Percentiles rank a stretch among this genome's conserved stretches.
Evolutionary conservation across 2,888 invertebrate species (phyloP).

Genomic region (Anagyrus pseudococci): DNA sequence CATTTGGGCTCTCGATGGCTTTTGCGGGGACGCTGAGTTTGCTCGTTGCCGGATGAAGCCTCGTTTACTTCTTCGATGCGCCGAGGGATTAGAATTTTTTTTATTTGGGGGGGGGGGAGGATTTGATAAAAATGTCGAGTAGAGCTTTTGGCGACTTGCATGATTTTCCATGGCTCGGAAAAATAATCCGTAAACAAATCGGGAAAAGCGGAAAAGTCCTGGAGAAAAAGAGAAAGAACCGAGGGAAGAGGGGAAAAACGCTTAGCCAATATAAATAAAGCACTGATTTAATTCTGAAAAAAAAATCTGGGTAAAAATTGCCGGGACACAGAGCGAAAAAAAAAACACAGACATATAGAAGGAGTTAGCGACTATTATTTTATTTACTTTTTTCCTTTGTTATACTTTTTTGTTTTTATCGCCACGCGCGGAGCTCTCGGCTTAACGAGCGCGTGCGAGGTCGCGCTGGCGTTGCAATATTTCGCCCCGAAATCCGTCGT

Average conservation of each 20-base stretch:
- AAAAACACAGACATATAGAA: no score
- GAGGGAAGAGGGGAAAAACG: no score
- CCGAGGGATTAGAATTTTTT: no score
- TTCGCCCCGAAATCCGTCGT: conserved; percentile 22
- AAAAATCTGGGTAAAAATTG: conserved; percentile 14
- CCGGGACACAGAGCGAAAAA: background rate
- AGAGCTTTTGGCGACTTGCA: no score
- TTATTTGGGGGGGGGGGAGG: no score
- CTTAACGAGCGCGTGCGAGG: conserved; percentile 22
- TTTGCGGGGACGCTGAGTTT: background rate
- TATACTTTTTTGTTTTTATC: background rate
- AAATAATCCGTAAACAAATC: no score
- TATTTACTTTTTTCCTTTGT: no score
- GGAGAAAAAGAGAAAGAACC: no score
- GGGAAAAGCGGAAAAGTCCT: no score
- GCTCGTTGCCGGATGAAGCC: background rate
- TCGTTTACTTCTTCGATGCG: background rate
- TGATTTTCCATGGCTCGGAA: no score
- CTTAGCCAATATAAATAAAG: background rate
- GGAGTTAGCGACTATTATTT: no score
- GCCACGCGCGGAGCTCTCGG: background rate
- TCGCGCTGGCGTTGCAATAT: conserved; percentile 30
- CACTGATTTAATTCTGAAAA: background rate
- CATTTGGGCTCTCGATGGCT: conserved; percentile 16
- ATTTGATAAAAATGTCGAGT: no score